Evolutionary conservation across 2,888 invertebrate genomes (phyloP), one percentile per base, ranked within the genome.

Genomic region (Orgyia antiqua): DNA sequence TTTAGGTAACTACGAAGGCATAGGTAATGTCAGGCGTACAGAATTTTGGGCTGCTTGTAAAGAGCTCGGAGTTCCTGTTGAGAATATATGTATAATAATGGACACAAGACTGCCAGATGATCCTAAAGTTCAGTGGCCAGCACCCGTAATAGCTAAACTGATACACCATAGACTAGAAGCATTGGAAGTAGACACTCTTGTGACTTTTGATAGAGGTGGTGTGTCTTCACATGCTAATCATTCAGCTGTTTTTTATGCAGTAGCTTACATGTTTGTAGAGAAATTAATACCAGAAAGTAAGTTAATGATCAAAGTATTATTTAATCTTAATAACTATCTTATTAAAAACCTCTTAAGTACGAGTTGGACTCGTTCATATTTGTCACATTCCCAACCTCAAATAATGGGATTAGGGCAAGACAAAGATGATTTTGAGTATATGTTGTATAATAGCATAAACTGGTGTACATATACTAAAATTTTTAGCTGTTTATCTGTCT

Each of bases 171-270:
- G 92, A 36, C 77, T 96, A 20, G 93, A 94, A 70, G 87, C 89
- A 34, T 88, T 94, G 55, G 91, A 91, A 56, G 93, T 96, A 59
- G 92, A 95, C 62, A 93, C 94, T 1, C 87, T 98, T 30, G 90
- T 99, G 31, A 97, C 98, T 9, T 99, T 99, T 87, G 99, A 99
- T 79, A 91, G 93, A 60, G 89, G 92, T 65, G 99, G 99, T 29
- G 92, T 99, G 4, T 98, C 97, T 51, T 91, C 93, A 4, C 99
- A 99, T 82, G 87, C 89, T 12, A 99, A 99, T 84, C 99, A 99
- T 70, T 91, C 90, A 42, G 93, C 95, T 38, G 89, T 95, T 42
- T 95, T 93, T 71, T 93, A 92, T 80, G 94, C 93, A 31, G 88
- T 94, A 29, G 93, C 93, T 31, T 91, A 93, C 59, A 88, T 95